Base-by-base conservation (phyloP, 2,113 vertebrate species). In the Zootoca vivipara region DNA sequence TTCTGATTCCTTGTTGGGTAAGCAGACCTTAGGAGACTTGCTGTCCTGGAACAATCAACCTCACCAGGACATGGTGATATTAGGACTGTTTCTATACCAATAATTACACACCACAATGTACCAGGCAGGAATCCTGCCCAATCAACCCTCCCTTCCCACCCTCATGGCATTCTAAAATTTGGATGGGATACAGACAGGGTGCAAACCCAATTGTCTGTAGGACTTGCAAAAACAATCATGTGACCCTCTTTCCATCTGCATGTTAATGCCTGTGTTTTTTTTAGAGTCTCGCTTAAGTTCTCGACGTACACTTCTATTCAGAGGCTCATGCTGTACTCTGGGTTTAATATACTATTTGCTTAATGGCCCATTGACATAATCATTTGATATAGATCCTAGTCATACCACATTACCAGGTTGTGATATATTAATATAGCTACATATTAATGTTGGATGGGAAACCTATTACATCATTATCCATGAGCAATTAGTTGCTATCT, bases 281-380 rank as follows among this genome's bases (percentile, higher is more conserved):
- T 88, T 42, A 89, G 87, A 87, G 72, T 62, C 90, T 92, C 85
- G 86, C 87, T 93, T 91, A 93, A 94, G 93, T 90, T 90, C 85
- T 93, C 93, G 95, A 88, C 42, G 88, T 92, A 82, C 92, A 90
- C 88, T 89, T 94, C 91, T 81, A 82, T 82, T 83, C 93, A 90
- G 92, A 90, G 79, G 90, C 89, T 93, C 0, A 88, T 88, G 91
- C 85, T 93, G 38, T 90, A 94, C 93, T 90, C 91, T 90, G 90
- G 92, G 80, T 93, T 96, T 95, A 95, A 95, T 94, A 93, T 75
- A 95, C 93, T 95, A 91, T 93, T 95, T 95, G 92, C 94, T 94
- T 95, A 96, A 96, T 96, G 95, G 95, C 69, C 93, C 94, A 95
- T 94, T 95, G 94, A 86, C 88, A 94, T 90, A 95, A 93, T 95